Conservation (phyloP, 2,113 vertebrate genomes). For the Alaudala cheleensis region DNA sequence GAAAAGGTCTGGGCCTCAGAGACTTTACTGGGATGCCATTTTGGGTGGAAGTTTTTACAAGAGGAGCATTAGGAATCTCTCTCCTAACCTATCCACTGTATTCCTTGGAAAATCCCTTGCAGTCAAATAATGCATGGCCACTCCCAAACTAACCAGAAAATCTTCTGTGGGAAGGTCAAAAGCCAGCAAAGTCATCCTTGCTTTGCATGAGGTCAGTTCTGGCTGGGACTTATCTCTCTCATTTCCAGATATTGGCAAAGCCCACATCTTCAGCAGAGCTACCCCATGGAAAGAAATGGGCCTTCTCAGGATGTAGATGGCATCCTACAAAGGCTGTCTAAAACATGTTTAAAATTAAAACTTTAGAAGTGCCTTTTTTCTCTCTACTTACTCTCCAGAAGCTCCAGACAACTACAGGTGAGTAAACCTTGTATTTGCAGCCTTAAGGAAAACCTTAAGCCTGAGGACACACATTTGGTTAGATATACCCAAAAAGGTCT, state of each 20-base stretch:
- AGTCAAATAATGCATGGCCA: not conserved
- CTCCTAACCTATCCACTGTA: not conserved
- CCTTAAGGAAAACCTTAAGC: not conserved
- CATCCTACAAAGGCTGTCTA: not conserved
- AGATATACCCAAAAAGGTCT: not conserved
- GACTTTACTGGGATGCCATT: not conserved
- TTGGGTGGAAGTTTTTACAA: not conserved
- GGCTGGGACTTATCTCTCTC: not conserved
- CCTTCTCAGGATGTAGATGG: not conserved
- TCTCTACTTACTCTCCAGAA: not conserved
- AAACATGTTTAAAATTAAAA: not conserved
- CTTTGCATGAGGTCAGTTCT: not conserved
- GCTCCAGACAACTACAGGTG: not conserved
- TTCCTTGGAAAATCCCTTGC: not conserved
- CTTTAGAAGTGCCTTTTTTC: not conserved
- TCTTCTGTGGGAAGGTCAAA: not conserved
- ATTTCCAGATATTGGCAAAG: not conserved
- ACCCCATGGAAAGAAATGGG: not conserved
- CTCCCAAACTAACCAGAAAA: not conserved
- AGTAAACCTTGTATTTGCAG: not conserved
- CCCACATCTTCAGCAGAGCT: not conserved
- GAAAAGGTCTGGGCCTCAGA: not conserved
- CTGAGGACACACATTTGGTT: not conserved
- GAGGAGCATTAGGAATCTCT: fast-evolving
- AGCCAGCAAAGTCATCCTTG: not conserved